A percentile compares a stretch with the other conserved stretches of the same genome.
These are phyloP conservation scores for Microctenopoma stevenorrisi DNA, from an alignment of 2,797 vertebrate genomes.

Conservation along the genomic window DNA sequence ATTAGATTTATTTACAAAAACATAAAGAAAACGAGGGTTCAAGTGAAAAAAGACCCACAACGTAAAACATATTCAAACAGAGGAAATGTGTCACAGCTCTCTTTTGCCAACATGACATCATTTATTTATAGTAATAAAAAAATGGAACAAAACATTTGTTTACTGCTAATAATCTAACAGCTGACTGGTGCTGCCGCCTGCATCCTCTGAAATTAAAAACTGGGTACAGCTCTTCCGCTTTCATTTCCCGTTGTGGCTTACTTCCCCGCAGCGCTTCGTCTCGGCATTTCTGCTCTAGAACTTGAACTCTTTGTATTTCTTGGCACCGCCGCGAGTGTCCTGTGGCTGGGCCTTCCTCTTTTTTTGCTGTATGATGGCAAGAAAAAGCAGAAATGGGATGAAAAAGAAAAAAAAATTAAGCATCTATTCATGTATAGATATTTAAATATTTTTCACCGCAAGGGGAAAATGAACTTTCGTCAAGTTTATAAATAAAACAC, in stretches of 20 bases:
- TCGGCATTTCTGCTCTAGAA: constrained; percentile 78
- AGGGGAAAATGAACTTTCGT: constrained; percentile 4
- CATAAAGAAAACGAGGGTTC: constrained; percentile 20
- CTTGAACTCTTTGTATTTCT: constrained; percentile 97
- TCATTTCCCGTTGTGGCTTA: constrained; percentile 21
- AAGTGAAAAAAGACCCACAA: constrained; percentile 44
- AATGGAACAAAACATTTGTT: constrained; percentile 18
- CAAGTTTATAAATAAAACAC: constrained; percentile 8
- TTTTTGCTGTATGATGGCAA: constrained; percentile 85
- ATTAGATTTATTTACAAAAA: constrained; percentile 81
- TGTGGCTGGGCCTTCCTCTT: constrained; percentile 94
- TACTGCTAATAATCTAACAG: constrained; percentile 20
- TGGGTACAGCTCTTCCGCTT: constrained; percentile 18
- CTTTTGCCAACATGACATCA: constrained; percentile 10
- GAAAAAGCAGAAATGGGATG: background rate
- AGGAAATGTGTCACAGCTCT: constrained; percentile 6
- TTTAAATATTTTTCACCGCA: background rate
- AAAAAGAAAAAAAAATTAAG: too few relatives aligned
- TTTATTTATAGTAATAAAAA: constrained; percentile 27
- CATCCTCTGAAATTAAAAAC: constrained; percentile 36
- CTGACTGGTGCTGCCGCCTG: constrained; percentile 26
- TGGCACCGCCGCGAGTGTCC: constrained; percentile 89
- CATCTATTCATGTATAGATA: constrained; percentile 27
- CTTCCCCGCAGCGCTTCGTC: background rate
- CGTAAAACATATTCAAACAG: constrained; percentile 28